Evolutionary conservation across 1,140 invertebrate genomes (phyloP).

Genomic region (Grapholita molesta): DNA sequence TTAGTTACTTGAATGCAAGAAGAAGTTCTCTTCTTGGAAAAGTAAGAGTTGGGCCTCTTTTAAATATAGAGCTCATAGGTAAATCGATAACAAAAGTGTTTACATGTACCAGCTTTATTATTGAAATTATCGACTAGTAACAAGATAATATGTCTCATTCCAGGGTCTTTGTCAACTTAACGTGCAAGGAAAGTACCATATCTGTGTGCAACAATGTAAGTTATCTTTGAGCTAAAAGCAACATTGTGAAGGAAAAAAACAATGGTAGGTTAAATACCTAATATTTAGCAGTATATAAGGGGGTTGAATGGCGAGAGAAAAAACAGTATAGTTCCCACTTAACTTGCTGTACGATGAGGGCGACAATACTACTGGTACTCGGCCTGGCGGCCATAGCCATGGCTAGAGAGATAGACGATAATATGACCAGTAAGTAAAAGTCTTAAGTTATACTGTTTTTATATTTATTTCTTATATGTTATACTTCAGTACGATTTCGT

Average conservation of each 20-base stretch:
- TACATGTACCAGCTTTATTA: neutral
- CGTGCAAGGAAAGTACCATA: neutral
- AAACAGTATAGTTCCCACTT: conserved; percentile 44
- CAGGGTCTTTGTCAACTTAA: neutral
- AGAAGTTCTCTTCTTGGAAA: too few species aligned
- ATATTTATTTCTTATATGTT: too few species aligned
- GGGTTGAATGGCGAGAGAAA: neutral
- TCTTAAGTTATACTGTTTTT: too few species aligned
- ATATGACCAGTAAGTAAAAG: conserved; percentile 34
- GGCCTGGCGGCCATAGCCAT: conserved; percentile 48
- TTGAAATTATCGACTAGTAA: neutral
- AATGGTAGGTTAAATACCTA: neutral
- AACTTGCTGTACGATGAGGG: conserved; percentile 49
- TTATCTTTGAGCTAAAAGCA: too few species aligned
- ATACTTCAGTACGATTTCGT: too few species aligned
- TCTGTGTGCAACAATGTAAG: neutral
- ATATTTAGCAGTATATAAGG: conserved; percentile 42
- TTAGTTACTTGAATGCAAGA: too few species aligned
- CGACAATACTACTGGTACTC: conserved; percentile 39
- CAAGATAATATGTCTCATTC: neutral
- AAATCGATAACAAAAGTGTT: too few species aligned
- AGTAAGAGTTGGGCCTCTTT: too few species aligned
- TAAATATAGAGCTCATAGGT: too few species aligned
- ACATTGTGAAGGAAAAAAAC: too few species aligned
- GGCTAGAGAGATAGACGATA: conserved; percentile 32